A percentile compares a stretch with the other conserved stretches of the same genome.
These are phyloP conservation scores for Macroramphosus scolopax DNA, from an alignment of 2,797 vertebrate genomes.

Conservation along the genomic window DNA sequence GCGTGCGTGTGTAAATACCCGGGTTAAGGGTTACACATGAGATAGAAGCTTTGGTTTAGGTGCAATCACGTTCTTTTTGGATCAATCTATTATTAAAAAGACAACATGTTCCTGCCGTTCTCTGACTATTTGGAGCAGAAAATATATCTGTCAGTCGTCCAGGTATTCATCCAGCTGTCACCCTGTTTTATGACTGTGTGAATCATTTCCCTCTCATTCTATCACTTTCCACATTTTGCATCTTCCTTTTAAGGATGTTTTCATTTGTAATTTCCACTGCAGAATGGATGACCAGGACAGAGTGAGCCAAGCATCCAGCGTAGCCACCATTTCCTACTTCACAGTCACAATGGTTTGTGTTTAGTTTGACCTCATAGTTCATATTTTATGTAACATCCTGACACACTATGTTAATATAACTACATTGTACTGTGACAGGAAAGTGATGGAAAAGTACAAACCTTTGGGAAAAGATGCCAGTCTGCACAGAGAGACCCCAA, in stretches of 20 bases:
- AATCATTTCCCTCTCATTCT: not conserved
- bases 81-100: too few species aligned
- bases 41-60: too few species aligned
- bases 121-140: too few species aligned
- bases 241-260: not conserved
- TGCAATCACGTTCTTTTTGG: too few species aligned
- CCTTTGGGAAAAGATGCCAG: constrained; percentile 86
- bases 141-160: too few species aligned
- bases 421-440: constrained; percentile 41
- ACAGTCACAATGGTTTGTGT: constrained; percentile 73
- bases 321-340: constrained; percentile 82
- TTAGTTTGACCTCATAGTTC: not conserved
- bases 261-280: constrained; percentile 2
- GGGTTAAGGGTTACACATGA: too few species aligned
- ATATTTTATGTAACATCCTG: not conserved
- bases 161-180: too few species aligned
- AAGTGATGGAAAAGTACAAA: constrained; percentile 76
- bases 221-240: not conserved
- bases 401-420: not conserved
- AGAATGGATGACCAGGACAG: constrained; percentile 87
- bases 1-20: too few species aligned
- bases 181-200: too few species aligned
- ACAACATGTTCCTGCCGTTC: too few species aligned
- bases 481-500: constrained; percentile 87
- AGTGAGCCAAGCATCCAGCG: constrained; percentile 84